These are phyloP conservation scores for Helleia helle DNA, from an alignment of 2,888 invertebrate species.

Conservation along the genomic window DNA sequence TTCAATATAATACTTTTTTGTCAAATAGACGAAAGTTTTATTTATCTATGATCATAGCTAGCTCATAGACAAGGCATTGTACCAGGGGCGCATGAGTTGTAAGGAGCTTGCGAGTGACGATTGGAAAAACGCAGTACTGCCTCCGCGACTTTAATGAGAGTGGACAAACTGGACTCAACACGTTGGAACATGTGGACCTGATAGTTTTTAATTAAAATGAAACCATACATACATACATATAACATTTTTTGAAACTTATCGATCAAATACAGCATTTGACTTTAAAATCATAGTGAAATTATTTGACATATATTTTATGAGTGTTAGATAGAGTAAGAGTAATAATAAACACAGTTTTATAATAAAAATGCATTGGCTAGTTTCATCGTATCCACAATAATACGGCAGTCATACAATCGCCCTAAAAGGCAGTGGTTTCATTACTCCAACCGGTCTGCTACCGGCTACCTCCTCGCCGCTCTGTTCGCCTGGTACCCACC, in stretches of 20 bases:
- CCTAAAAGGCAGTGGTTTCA: slow-evolving; percentile 68
- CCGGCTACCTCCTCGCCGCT: slow-evolving; percentile 40
- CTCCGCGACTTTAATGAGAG: slow-evolving; percentile 65
- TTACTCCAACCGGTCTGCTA: slow-evolving; percentile 58
- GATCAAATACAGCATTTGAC: background rate
- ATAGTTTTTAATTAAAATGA: slow-evolving; percentile 13
- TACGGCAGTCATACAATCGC: slow-evolving; percentile 51
- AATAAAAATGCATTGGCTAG: no score
- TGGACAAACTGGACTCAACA: slow-evolving; percentile 65
- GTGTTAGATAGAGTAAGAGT: no score
- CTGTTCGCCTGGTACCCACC: slow-evolving; percentile 56
- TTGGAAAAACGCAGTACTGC: slow-evolving; percentile 55
- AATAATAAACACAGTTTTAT: no score
- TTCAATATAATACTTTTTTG: no score
- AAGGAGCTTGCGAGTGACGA: slow-evolving; percentile 43
- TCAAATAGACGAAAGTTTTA: no score
- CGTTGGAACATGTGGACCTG: slow-evolving; percentile 31
- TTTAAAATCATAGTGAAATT: no score
- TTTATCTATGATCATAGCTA: slow-evolving; percentile 64
- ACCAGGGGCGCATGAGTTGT: slow-evolving; percentile 48
- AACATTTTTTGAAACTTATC: no score
- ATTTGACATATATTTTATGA: no score
- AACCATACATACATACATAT: no score
- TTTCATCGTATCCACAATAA: slow-evolving; percentile 49
- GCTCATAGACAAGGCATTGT: slow-evolving; percentile 51